Evolutionary conservation across 2,113 vertebrate species (phyloP).

Genomic region (Centropus bengalensis): DNA sequence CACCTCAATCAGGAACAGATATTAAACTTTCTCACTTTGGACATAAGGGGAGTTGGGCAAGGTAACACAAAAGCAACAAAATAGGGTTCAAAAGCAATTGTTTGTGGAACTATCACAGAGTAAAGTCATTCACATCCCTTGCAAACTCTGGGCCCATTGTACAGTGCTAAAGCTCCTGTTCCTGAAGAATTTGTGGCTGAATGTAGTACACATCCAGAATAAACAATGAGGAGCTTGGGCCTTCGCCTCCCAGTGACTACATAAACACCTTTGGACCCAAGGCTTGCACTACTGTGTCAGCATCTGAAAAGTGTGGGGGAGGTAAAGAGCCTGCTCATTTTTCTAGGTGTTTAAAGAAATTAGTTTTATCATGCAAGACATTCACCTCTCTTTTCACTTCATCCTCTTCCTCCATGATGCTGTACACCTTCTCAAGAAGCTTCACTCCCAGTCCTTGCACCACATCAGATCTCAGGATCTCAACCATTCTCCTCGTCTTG

Average conservation of each 20-base stretch:
- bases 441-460: constrained; percentile 90
- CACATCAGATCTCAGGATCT: constrained; percentile 89
- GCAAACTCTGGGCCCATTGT: not conserved
- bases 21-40: not conserved
- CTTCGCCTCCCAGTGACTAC: not conserved
- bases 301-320: not conserved
- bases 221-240: not conserved
- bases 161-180: not conserved
- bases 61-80: not conserved
- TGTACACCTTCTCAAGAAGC: constrained; percentile 88
- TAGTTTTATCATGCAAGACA: not conserved
- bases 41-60: not conserved
- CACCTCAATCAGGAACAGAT: not conserved
- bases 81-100: not conserved
- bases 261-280: not conserved
- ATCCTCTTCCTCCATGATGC: constrained; percentile 92
- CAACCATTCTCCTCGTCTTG: constrained; percentile 90
- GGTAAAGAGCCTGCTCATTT: not conserved
- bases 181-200: not conserved
- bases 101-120: not conserved
- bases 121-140: not conserved
- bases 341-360: not conserved
- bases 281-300: not conserved
- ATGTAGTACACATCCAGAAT: not conserved
- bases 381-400: constrained; percentile 88